These are phyloP conservation scores for Boloria selene DNA, from an alignment of 2,888 invertebrate species.

Conservation along the genomic window DNA sequence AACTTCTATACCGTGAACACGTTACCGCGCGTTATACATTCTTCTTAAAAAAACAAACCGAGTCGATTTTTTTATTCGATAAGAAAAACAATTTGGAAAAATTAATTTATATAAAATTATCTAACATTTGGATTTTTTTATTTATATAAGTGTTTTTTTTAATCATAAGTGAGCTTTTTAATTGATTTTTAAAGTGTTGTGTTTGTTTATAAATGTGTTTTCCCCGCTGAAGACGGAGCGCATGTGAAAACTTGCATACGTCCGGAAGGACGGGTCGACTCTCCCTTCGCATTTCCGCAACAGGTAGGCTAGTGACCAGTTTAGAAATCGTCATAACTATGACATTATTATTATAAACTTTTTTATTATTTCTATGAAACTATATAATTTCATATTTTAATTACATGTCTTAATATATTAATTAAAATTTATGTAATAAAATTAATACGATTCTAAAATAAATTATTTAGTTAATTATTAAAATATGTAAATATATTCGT, in stretches of 20 bases:
- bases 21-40: constrained; percentile 36
- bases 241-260: constrained; percentile 63
- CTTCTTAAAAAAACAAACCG: not conserved
- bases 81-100: not conserved
- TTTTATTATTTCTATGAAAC: not conserved
- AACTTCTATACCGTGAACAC: constrained; percentile 62
- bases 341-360: not conserved
- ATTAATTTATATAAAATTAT: not conserved
- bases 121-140: not conserved
- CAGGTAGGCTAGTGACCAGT: constrained; percentile 55
- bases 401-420: not conserved
- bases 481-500: constrained; percentile 20
- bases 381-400: not conserved
- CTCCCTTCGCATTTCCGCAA: constrained; percentile 60
- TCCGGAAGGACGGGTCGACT: constrained; percentile 64
- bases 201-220: constrained; percentile 22
- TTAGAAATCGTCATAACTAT: constrained; percentile 30
- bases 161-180: constrained; percentile 5
- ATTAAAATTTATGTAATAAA: not conserved
- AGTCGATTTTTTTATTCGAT: not conserved
- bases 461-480: constrained; percentile 3
- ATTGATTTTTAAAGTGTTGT: constrained; percentile 17
- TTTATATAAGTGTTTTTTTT: not conserved
- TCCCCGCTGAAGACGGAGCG: constrained; percentile 48
- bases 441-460: constrained; percentile 3